Conservation (phyloP, 2,888 invertebrate species). For the Micoletzkya japonica region DNA sequence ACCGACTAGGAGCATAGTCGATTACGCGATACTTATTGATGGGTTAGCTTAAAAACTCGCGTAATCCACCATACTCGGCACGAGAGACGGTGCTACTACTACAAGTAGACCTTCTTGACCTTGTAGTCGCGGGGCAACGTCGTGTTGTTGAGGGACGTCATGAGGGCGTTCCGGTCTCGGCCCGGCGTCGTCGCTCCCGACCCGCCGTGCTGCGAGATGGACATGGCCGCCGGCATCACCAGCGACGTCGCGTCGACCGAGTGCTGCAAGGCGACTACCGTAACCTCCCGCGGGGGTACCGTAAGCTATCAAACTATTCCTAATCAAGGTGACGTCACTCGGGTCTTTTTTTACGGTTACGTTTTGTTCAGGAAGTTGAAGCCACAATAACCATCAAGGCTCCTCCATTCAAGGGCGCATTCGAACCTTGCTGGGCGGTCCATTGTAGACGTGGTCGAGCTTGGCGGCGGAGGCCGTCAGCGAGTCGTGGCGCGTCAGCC, state of each 20-base stretch:
- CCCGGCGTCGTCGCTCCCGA: constrained; percentile 48
- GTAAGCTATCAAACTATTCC: no score
- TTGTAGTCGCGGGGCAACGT: constrained; percentile 63
- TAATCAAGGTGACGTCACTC: no score
- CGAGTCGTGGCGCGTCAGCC: constrained; percentile 58
- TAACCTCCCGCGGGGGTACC: no score
- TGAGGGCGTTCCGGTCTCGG: constrained; percentile 46
- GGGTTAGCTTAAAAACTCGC: no score
- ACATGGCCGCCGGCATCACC: constrained; percentile 47
- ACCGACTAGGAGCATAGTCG: no score
- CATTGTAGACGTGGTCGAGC: constrained; percentile 39
- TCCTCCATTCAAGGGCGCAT: no score
- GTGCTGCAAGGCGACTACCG: constrained; percentile 31
- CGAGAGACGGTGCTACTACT: constrained; percentile 26
- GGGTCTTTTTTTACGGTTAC: no score
- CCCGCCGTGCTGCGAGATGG: constrained; percentile 38
- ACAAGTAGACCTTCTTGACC: constrained; percentile 63
- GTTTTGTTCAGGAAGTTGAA: no score
- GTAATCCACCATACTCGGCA: no score
- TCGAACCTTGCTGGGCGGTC: constrained; percentile 35
- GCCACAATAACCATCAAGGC: no score
- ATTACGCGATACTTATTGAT: no score
- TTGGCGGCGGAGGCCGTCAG: constrained; percentile 41
- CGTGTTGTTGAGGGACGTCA: constrained; percentile 47
- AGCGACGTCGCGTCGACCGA: constrained; percentile 50